Conservation (phyloP, 2,797 vertebrate genomes). For the Fratercula arctica region DNA sequence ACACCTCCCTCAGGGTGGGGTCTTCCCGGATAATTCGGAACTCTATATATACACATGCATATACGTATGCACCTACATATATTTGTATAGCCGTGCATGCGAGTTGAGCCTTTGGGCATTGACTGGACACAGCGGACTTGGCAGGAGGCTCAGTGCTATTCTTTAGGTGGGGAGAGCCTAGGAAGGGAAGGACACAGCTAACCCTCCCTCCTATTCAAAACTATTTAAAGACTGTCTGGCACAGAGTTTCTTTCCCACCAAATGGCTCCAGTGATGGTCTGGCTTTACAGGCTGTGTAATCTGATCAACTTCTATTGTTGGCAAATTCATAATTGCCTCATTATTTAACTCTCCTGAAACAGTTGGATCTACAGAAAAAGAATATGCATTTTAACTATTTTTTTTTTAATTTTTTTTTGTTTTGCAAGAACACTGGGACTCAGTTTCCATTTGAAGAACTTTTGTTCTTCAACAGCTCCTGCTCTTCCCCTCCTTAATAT, state of each 20-base stretch:
- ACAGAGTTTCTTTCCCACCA: slow-evolving; percentile 14
- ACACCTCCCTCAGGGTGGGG: slow-evolving; percentile 38
- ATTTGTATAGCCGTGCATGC: background rate
- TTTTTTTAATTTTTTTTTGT: background rate
- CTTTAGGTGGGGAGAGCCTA: slow-evolving; percentile 50
- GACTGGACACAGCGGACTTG: background rate
- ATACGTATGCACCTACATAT: background rate
- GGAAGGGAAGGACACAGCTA: slow-evolving; percentile 63
- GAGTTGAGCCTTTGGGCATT: background rate
- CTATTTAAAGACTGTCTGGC: slow-evolving; percentile 52
- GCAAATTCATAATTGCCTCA: slow-evolving; percentile 22
- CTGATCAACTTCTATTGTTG: slow-evolving; percentile 61
- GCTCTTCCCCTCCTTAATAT: background rate
- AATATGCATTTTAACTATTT: background rate
- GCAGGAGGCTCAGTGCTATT: slow-evolving; percentile 15
- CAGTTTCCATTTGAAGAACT: background rate
- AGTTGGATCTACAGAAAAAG: background rate
- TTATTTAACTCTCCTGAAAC: slow-evolving; percentile 21
- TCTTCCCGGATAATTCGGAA: background rate
- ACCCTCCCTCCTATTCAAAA: slow-evolving; percentile 52
- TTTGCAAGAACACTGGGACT: background rate
- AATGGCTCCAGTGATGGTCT: slow-evolving; percentile 26
- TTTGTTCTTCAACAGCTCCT: background rate
- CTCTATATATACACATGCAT: background rate
- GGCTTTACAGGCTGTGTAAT: slow-evolving; percentile 41